Conservation (phyloP, 2,888 invertebrate genomes). For the Drosophila colorata region DNA sequence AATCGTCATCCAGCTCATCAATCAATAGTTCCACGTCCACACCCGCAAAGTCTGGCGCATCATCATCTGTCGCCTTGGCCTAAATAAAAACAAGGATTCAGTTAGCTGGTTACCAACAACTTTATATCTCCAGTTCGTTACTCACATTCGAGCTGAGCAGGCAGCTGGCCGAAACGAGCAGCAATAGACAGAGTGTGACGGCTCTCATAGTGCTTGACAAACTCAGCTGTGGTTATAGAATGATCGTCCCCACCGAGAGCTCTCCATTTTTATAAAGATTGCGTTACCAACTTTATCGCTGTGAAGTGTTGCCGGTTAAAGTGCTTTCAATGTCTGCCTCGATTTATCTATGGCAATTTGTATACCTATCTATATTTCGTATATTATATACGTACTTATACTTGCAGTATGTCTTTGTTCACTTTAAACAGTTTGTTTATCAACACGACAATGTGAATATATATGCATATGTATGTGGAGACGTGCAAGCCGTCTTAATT, state of each 20-base stretch:
- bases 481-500: constrained; percentile 1
- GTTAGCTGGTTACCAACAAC: neutral
- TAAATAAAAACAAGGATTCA: neutral
- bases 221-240: constrained; percentile 12
- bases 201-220: constrained; percentile 50
- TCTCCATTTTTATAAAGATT: constrained; percentile 35
- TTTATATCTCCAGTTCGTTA: constrained; percentile 1
- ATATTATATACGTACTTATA: constrained; percentile 4
- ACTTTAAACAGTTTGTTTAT: constrained; percentile 19
- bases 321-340: neutral
- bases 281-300: constrained; percentile 9
- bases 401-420: neutral
- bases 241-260: constrained; percentile 5
- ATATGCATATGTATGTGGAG: neutral
- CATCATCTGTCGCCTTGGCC: constrained; percentile 32
- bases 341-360: constrained; percentile 16
- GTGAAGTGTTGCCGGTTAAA: constrained; percentile 16
- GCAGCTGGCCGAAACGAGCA: constrained; percentile 51
- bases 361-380: constrained; percentile 1
- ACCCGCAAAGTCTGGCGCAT: constrained; percentile 17
- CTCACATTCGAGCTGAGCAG: constrained; percentile 59
- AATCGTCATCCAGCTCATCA: constrained; percentile 31
- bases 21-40: constrained; percentile 21
- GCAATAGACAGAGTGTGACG: constrained; percentile 50
- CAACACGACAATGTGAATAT: constrained; percentile 1